Base-by-base conservation (phyloP, 1,140 invertebrate genomes). In the Ericerus pela region DNA sequence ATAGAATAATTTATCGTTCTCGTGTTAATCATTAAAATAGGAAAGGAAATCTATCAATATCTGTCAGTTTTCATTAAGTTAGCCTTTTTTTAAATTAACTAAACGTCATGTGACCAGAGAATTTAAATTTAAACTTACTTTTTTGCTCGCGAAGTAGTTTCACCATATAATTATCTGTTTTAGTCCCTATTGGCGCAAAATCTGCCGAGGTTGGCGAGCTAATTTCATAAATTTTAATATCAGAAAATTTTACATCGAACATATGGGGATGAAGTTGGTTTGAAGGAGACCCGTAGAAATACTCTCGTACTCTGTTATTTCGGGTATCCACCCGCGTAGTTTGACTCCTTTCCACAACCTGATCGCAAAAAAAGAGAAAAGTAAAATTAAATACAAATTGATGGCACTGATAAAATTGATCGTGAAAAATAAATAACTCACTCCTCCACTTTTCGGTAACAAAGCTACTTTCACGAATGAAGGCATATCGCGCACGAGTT, bases 171-270 rank as follows among this genome's bases (percentile, higher is more conserved):
- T 97, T 92, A 65, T 91, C 85, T 0, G 82, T 77, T 66, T 90
- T 90, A 88, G 96, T 95, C 26, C 93, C 93, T 37, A 96, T 74
- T 8, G 95, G 95, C 78, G 97, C 82, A 66, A 91, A 94, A 64
- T 90, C 89, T 1, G 93, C 93, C 43, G 97, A 69, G 2, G 86
- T 78, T 0, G 92, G 89, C 0, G 90, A 88, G 26, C 93, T 94
- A 65, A 98, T 91, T 77, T 96, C 96, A 66, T 83, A 96, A 18
- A 97, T 79, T 63, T 84, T 85, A 0, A 94, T 76, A 61, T 96
- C 90, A 14, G 75, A 75, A 73, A 86, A 92, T 68, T 86, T 82
- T 0, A 94, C 79, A 69, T 93, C 88, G 69, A 92, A 90, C 1
- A 85, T 89, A 65, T 92, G 88, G 1, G 93, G 92, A 73, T 94